Evolutionary conservation across 1,140 invertebrate genomes (phyloP).

Genomic region (Pararge aegeria): DNA sequence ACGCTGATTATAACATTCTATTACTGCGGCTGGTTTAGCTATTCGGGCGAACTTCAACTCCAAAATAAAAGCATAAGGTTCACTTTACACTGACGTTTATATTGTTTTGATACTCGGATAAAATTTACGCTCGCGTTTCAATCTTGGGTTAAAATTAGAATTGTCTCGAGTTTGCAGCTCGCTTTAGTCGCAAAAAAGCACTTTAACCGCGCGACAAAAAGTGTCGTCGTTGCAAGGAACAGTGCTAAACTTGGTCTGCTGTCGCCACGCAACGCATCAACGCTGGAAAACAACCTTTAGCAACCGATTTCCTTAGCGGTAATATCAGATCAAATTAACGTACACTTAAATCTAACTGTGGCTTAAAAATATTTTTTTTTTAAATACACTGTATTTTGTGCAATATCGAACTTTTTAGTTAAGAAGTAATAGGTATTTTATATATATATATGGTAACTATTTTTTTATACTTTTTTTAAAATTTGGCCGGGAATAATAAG

Average conservation of each 20-base stretch:
- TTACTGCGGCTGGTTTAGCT: no score
- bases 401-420: constrained; percentile 28
- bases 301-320: constrained; percentile 47
- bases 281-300: constrained; percentile 21
- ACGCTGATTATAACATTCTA: no score
- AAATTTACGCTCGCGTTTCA: no score
- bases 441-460: constrained; percentile 56
- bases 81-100: no score
- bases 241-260: background rate
- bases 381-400: constrained; percentile 54
- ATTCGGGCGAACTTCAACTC: no score
- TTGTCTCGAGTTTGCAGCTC: no score
- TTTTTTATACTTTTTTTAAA: constrained; percentile 25
- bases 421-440: background rate
- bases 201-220: no score
- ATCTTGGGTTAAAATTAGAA: no score
- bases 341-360: constrained; percentile 31
- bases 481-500: constrained; percentile 22
- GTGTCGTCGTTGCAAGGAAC: background rate
- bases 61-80: no score
- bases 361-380: constrained; percentile 22
- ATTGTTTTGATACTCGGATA: no score
- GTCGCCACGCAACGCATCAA: background rate
- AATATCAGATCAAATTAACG: constrained; percentile 62
- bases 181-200: no score